Conservation (phyloP, 1,140 invertebrate species). For the Drosophila nigromelanica region DNA sequence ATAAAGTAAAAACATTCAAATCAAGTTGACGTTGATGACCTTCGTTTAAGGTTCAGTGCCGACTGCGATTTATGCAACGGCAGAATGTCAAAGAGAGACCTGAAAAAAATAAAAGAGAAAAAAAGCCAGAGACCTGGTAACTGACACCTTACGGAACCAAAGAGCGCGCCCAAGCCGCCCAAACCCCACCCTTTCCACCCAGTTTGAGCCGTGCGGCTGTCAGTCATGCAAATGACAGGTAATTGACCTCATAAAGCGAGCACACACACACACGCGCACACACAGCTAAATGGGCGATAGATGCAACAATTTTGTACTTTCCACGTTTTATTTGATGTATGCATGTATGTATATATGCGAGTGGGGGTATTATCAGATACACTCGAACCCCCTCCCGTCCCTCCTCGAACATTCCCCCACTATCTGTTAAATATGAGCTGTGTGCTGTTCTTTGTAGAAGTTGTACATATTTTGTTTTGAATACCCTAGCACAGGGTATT, state of each 20-base stretch:
- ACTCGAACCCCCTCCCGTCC: not conserved
- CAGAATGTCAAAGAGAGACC: slow-evolving; percentile 34
- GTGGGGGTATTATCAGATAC: slow-evolving; percentile 13
- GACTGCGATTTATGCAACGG: slow-evolving; percentile 42
- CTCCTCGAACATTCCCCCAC: too few relatives aligned
- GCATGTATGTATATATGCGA: slow-evolving; percentile 13
- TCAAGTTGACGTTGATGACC: slow-evolving; percentile 64
- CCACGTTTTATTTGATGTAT: slow-evolving; percentile 69
- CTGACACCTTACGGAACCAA: slow-evolving; percentile 60
- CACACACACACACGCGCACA: not conserved
- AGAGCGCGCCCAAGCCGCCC: slow-evolving; percentile 2
- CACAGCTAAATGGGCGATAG: slow-evolving; percentile 15
- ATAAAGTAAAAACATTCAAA: slow-evolving; percentile 21
- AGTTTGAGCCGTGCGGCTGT: slow-evolving; percentile 16
- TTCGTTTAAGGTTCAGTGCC: slow-evolving; percentile 73
- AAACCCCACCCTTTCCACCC: not conserved
- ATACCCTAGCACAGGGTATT: not conserved
- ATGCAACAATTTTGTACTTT: slow-evolving; percentile 77
- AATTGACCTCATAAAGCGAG: slow-evolving; percentile 77
- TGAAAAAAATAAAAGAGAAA: slow-evolving; percentile 15
- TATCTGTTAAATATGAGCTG: slow-evolving; percentile 23
- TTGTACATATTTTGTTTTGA: slow-evolving; percentile 17
- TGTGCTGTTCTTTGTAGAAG: slow-evolving; percentile 25
- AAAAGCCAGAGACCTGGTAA: slow-evolving; percentile 36
- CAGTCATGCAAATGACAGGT: slow-evolving; percentile 81